phyloP scores from a whole-genome alignment of 2,797 vertebrate genomes.

The Etheostoma nigrum region DNA sequence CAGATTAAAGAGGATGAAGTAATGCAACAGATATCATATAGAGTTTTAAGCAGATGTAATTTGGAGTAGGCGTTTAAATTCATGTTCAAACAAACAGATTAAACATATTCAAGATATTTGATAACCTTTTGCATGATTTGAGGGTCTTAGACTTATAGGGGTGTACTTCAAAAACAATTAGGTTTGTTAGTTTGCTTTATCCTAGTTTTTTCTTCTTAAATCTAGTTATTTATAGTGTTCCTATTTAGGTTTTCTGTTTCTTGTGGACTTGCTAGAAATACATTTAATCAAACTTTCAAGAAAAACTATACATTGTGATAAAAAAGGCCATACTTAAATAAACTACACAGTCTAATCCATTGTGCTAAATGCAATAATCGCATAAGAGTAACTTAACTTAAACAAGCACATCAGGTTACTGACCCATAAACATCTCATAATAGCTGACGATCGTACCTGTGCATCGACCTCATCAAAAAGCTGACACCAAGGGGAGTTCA shows the following conservation, averaged over 20 bases:
- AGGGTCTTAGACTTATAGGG: neutral
- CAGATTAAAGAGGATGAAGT: neutral
- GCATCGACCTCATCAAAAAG: constrained; percentile 92
- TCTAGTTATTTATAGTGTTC: neutral
- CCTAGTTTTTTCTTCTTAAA: neutral
- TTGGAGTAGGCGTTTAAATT: neutral
- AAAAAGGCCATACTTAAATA: neutral
- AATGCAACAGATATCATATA: neutral
- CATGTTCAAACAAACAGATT: neutral
- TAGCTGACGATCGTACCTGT: constrained; percentile 80
- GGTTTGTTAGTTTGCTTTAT: neutral
- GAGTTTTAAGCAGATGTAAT: neutral
- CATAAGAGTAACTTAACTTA: neutral
- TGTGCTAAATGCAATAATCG: neutral
- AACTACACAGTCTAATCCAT: neutral
- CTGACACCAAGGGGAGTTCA: constrained; percentile 93
- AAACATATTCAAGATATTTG: neutral
- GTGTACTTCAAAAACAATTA: neutral
- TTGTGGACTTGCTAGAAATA: neutral
- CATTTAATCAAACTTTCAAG: neutral
- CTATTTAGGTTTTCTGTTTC: neutral
- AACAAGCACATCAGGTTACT: neutral
- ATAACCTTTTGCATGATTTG: neutral
- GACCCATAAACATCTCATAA: neutral
- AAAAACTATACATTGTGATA: neutral